Conservation (phyloP, 2,797 vertebrate species). For the Rousettus madagascariensis region DNA sequence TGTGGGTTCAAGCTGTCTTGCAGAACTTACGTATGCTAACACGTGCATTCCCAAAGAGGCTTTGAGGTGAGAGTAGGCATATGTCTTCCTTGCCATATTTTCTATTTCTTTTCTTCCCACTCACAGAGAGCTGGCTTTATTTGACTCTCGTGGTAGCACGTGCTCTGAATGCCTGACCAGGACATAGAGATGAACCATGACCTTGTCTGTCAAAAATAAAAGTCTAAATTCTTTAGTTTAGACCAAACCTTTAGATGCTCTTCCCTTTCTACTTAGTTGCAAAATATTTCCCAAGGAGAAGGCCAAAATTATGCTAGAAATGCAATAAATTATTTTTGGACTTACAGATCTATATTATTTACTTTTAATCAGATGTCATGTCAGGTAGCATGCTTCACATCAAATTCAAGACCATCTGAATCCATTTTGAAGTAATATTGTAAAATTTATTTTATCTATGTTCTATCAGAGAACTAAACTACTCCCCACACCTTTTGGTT, state of each 20-base stretch:
- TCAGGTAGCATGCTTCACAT: neutral
- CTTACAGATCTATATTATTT: neutral
- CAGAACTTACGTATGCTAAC: neutral
- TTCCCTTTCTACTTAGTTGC: conserved; percentile 12
- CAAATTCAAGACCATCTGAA: neutral
- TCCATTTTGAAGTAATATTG: neutral
- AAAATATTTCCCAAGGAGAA: conserved; percentile 34
- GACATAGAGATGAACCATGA: neutral
- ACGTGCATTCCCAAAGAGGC: neutral
- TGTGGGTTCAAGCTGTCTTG: neutral
- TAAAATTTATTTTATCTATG: neutral
- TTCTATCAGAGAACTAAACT: neutral
- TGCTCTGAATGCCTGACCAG: neutral
- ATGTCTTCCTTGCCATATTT: neutral
- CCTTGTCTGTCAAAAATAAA: neutral
- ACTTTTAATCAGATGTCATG: neutral
- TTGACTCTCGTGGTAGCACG: neutral
- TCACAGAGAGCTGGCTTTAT: neutral
- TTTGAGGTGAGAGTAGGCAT: neutral
- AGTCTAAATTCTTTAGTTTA: conserved; percentile 2
- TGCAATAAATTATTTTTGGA: neutral
- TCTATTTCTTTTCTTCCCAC: neutral
- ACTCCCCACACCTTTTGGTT: neutral
- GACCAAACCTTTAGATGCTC: neutral
- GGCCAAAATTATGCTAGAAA: neutral